phyloP scores from a whole-genome alignment of 2,888 invertebrate genomes.

The Chalcosyrphus nemorum region DNA sequence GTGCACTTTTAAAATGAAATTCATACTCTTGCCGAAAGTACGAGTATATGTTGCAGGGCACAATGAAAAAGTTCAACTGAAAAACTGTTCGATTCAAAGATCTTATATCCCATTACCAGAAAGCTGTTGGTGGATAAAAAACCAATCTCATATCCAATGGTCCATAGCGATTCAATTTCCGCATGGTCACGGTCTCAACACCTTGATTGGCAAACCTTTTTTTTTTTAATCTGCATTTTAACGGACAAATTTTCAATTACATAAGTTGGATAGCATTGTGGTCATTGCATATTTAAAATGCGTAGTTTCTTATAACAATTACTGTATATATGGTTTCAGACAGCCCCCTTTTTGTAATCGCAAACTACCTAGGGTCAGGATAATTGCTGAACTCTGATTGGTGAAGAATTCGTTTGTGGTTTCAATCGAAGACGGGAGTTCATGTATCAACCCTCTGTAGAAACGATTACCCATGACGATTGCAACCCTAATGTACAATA shows the following conservation, averaged over 20 bases:
- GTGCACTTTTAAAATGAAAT: conserved; percentile 30
- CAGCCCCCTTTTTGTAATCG: not conserved
- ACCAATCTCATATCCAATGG: conserved; percentile 30
- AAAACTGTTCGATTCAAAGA: conserved; percentile 13
- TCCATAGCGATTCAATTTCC: conserved; percentile 59
- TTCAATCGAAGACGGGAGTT: not conserved
- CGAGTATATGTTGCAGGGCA: conserved; percentile 11
- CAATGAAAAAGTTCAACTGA: conserved; percentile 53
- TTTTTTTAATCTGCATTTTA: conserved; percentile 62
- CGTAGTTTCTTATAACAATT: not conserved
- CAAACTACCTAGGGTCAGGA: not conserved
- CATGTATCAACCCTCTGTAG: conserved; percentile 11
- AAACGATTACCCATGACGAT: not conserved
- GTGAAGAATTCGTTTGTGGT: conserved; percentile 12
- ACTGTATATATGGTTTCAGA: not conserved
- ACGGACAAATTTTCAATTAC: conserved; percentile 47
- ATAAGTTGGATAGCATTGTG: conserved; percentile 1
- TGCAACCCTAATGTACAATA: not conserved
- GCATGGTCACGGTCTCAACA: conserved; percentile 65
- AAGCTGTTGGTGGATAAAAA: conserved; percentile 31
- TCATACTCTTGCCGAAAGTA: conserved; percentile 17
- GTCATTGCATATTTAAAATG: not conserved
- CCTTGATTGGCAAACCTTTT: conserved; percentile 54
- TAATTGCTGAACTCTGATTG: conserved; percentile 46
- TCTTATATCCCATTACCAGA: conserved; percentile 41